Percentiles rank a stretch among this genome's conserved stretches.
Conservation (phyloP, 1,140 invertebrate species). For the Diprion similis region DNA sequence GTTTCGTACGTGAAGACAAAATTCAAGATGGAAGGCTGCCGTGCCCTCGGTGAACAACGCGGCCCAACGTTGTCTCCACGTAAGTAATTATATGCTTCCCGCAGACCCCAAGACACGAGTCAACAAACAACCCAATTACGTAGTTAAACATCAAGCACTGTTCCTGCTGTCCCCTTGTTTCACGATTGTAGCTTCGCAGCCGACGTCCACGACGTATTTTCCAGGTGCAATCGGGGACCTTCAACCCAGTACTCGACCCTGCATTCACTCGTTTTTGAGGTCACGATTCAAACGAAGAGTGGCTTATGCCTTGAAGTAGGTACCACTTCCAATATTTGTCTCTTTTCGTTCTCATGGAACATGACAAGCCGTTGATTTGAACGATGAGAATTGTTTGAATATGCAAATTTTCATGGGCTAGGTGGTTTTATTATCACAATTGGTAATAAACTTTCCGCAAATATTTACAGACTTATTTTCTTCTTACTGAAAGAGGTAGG, state of each 20-base stretch:
- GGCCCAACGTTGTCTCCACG: constrained; percentile 17
- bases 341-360: too few species aligned
- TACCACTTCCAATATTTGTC: too few species aligned
- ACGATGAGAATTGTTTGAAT: too few species aligned
- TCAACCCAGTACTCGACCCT: not conserved
- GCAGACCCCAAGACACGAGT: constrained; percentile 28
- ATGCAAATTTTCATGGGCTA: too few species aligned
- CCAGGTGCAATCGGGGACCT: not conserved
- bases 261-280: too few species aligned
- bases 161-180: not conserved
- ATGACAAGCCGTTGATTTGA: too few species aligned
- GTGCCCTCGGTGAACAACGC: not conserved
- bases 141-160: constrained; percentile 36
- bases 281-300: too few species aligned
- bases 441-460: too few species aligned
- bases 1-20: not conserved
- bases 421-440: too few species aligned
- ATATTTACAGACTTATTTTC: too few species aligned
- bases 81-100: constrained; percentile 27
- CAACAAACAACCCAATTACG: constrained; percentile 45
- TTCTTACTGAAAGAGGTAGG: too few species aligned
- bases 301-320: too few species aligned
- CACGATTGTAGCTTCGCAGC: constrained; percentile 3
- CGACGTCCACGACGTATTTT: not conserved
- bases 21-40: not conserved